These are phyloP conservation scores for Numida meleagris DNA, from an alignment of 2,113 vertebrate genomes.

Conservation along the genomic window DNA sequence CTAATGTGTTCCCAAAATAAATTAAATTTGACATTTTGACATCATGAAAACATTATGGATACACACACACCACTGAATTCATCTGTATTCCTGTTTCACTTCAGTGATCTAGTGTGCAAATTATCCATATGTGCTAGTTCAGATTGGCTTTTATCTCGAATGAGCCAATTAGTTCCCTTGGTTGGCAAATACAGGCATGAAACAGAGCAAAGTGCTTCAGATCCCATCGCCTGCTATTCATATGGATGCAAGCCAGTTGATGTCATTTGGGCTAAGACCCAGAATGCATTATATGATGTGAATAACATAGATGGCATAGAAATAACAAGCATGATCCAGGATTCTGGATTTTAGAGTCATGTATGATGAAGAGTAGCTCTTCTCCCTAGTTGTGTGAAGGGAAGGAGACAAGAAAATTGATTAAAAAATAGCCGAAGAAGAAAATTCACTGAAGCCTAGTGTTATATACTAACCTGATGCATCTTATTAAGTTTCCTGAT, in stretches of 20 bases:
- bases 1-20: background rate
- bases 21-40: background rate
- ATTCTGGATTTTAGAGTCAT: background rate
- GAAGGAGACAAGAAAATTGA: background rate
- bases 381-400: background rate
- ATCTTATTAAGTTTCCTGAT: background rate
- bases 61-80: background rate
- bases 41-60: background rate
- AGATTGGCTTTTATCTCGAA: background rate
- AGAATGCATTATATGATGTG: accelerated
- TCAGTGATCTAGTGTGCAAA: background rate
- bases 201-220: accelerated
- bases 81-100: background rate
- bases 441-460: background rate
- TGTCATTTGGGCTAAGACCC: background rate
- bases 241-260: background rate
- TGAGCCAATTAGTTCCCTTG: background rate
- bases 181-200: background rate
- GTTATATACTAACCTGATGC: background rate
- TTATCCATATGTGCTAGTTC: background rate
- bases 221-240: background rate
- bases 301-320: background rate
- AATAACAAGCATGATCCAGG: background rate
- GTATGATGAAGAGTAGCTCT: background rate
- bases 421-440: background rate